phyloP scores from a whole-genome alignment of 2,113 vertebrate species.

The Ceyx melanurus region DNA sequence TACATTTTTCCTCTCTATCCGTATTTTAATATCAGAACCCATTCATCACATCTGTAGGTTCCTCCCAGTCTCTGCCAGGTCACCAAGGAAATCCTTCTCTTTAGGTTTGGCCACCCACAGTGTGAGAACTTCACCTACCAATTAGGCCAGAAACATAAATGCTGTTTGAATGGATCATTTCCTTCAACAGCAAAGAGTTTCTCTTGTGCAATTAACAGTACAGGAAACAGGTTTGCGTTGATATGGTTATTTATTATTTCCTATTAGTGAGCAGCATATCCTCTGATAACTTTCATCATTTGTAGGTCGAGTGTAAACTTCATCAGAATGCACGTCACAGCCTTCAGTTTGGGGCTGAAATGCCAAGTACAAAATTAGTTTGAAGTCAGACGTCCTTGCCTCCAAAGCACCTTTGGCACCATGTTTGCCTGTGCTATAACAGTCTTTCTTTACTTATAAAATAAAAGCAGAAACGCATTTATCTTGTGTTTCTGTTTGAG shows the following conservation, averaged over 20 bases:
- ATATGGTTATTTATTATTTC: slow-evolving; percentile 73
- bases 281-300: slow-evolving; percentile 50
- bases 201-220: slow-evolving; percentile 54
- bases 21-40: slow-evolving; percentile 1
- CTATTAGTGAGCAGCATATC: slow-evolving; percentile 60
- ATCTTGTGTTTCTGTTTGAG: neutral
- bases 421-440: neutral
- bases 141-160: slow-evolving; percentile 23
- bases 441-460: neutral
- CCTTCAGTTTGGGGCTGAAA: neutral
- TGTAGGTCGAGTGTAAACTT: slow-evolving; percentile 22
- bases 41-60: slow-evolving; percentile 7
- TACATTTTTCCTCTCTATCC: neutral
- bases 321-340: neutral
- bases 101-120: slow-evolving; percentile 45
- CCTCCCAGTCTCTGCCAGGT: neutral
- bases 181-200: slow-evolving; percentile 48
- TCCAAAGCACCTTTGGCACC: neutral
- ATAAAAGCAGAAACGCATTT: neutral
- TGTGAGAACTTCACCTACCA: slow-evolving; percentile 44
- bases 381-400: neutral
- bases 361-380: neutral
- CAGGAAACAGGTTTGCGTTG: slow-evolving; percentile 67
- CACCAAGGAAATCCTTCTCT: slow-evolving; percentile 48
- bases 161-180: slow-evolving; percentile 60